phyloP scores from a whole-genome alignment of 2,797 vertebrate species.

The Sciurus carolinensis region DNA sequence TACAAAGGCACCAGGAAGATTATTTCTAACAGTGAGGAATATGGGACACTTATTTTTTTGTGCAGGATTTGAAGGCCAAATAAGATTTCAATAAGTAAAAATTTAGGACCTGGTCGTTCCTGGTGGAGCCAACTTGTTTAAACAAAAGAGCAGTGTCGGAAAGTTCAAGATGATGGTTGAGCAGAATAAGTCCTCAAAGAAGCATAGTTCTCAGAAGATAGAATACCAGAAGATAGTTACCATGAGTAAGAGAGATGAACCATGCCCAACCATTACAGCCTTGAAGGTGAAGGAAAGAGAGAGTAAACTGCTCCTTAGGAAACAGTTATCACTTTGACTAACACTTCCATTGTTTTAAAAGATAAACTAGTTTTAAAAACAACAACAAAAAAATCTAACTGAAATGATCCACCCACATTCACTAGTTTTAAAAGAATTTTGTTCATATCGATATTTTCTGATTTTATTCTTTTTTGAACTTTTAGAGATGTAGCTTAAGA shows the following conservation, averaged over 20 bases:
- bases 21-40: not conserved
- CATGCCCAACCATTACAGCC: no score
- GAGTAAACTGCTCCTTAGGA: not conserved
- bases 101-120: not conserved
- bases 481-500: not conserved
- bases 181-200: not conserved
- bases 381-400: not conserved
- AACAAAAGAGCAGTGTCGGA: not conserved
- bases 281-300: not conserved
- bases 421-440: constrained; percentile 48
- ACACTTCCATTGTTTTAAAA: not conserved
- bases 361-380: not conserved
- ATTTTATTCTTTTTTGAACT: constrained; percentile 39
- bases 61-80: not conserved
- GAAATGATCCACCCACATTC: not conserved
- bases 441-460: not conserved
- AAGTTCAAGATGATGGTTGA: not conserved
- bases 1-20: not conserved
- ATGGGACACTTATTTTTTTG: not conserved
- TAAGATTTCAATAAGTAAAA: constrained; percentile 3
- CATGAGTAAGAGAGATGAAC: no score
- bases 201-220: not conserved
- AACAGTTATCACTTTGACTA: not conserved
- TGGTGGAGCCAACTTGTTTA: not conserved
- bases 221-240: no score